Evolutionary conservation across 2,113 vertebrate genomes (phyloP), one percentile per base, ranked within the genome.

Genomic region (Ardeotis arabs): DNA sequence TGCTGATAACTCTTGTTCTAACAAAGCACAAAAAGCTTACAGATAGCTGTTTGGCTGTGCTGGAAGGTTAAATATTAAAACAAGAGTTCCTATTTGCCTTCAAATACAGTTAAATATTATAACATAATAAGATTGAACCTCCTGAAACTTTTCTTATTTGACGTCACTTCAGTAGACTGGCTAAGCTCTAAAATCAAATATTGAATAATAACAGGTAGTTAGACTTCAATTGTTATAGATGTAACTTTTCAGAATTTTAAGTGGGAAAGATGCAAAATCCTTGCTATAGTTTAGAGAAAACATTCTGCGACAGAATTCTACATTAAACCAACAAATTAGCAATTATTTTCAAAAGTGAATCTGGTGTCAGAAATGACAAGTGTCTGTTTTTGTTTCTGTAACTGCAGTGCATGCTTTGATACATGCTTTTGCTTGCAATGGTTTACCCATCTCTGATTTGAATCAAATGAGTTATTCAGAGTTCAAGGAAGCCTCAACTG

Each of bases 71-170:
- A 98, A 96, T 93, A 95, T 96, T 96, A 97, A 97, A 97, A 69
- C 59, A 76, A 24, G n/a, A 55, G 39, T 77, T 90, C 39, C 47
- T 77, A 53, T 6, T 93, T 76, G 37, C 47, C 91, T 95, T 87
- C 83, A 95, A 96, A 95, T 89, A 60, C 3, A 16, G 97, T 98
- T 98, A 97, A 98, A 95, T 92, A 97, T 97, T 98, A 91, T 39
- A 94, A 28, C 1, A 2, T 73, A 81, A 84, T 98, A 97, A 95
- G 93, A 93, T 73, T 95, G 89, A 94, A 94, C 52, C 35, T 96
- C 85, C 92, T 83, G 63, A 68, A 73, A 33, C 74, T 69, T 56
- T 50, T 92, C 58, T 41, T 29, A 52, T 49, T 95, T 96, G 96
- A 97, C 4, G 14, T 97, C 66, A 81, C 83, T 93, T 33, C 27